Evolutionary conservation across 2,113 vertebrate genomes (phyloP), one percentile per base, ranked within the genome.

Genomic region (Ciconia boyciana): DNA sequence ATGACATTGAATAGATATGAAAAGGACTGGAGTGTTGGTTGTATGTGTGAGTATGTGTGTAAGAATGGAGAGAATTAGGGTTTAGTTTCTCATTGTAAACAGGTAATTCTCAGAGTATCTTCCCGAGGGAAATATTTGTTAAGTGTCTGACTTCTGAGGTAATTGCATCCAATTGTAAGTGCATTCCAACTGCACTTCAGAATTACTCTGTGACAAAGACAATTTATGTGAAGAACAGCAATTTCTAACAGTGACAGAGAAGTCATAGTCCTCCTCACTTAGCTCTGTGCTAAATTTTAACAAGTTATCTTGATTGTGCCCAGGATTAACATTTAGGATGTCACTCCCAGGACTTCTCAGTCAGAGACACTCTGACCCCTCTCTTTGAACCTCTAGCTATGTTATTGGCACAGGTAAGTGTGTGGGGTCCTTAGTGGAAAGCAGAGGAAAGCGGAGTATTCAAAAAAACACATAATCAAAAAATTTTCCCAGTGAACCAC

Each of bases 141-240:
- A 96, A 76, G 39, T 77, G 44, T 26, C 51, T 93, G 82, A 83
- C 85, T 95, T 94, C 51, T 93, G 84, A 95, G 49, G 28, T 88
- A 90, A 94, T 88, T 95, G 80, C 39, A 90, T 94, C 25, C 89
- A 94, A 81, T 43, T 90, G 34, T 66, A 77, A 83, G 92, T 81
- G n/a, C 32, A 83, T 90, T 96, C n/a, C 62, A 86, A 28, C 17
- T 28, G 7, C 46, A 71, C 78, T 96, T 90, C 75, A 88, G 93
- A 93, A 92, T 54, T 55, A 71, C 28, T 66, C 34, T 22, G 17
- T 87, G 75, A 76, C 82, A 92, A 93, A 87, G 54, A 32, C n/a
- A 94, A 86, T 95, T 86, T 92, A 46, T 46, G 28, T 91, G 82
- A 94, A 69, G 54, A 87, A 44, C 28, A 57, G 36, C 10, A 77